Percentiles rank a stretch among this genome's conserved stretches.
phyloP scores from a whole-genome alignment of 2,888 invertebrate species.

The Drosophila atripex region DNA sequence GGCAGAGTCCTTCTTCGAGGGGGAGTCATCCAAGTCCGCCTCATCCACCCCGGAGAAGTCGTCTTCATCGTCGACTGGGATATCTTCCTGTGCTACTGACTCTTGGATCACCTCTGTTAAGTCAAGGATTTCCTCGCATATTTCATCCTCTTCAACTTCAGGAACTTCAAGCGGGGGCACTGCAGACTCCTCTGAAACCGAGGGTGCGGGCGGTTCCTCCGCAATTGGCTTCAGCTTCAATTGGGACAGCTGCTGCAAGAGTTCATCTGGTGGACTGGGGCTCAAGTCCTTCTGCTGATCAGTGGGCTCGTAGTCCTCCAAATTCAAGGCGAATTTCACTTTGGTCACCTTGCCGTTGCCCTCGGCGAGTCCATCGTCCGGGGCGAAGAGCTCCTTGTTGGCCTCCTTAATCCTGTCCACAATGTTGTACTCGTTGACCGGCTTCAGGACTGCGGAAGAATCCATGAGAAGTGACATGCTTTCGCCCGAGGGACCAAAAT shows the following conservation, averaged over 20 bases:
- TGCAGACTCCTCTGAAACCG: background rate
- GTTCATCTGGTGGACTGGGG: constrained; percentile 52
- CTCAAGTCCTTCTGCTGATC: constrained; percentile 22
- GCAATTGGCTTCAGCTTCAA: constrained; percentile 57
- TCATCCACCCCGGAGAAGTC: constrained; percentile 70
- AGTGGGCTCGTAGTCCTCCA: constrained; percentile 85
- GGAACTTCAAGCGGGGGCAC: constrained; percentile 4
- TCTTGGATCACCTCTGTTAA: constrained; percentile 40
- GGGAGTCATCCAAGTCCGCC: constrained; percentile 44
- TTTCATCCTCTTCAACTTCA: constrained; percentile 75
- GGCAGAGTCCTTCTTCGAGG: background rate
- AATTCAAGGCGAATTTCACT: constrained; percentile 84
- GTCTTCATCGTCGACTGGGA: constrained; percentile 53
- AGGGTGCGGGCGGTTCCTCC: constrained; percentile 39
- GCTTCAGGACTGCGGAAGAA: constrained; percentile 79
- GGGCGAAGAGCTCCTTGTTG: constrained; percentile 84
- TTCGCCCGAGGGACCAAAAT: constrained; percentile 2
- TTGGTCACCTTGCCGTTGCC: constrained; percentile 62
- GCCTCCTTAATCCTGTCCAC: constrained; percentile 85
- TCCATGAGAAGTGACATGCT: constrained; percentile 63
- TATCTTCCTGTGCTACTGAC: constrained; percentile 9
- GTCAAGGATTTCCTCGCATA: constrained; percentile 81
- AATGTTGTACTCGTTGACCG: constrained; percentile 85
- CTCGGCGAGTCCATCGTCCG: constrained; percentile 40
- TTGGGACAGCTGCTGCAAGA: constrained; percentile 58